Percentiles rank a stretch among this genome's conserved stretches.
These are phyloP conservation scores for Burhinus oedicnemus DNA, from an alignment of 2,113 vertebrate genomes.

Conservation along the genomic window DNA sequence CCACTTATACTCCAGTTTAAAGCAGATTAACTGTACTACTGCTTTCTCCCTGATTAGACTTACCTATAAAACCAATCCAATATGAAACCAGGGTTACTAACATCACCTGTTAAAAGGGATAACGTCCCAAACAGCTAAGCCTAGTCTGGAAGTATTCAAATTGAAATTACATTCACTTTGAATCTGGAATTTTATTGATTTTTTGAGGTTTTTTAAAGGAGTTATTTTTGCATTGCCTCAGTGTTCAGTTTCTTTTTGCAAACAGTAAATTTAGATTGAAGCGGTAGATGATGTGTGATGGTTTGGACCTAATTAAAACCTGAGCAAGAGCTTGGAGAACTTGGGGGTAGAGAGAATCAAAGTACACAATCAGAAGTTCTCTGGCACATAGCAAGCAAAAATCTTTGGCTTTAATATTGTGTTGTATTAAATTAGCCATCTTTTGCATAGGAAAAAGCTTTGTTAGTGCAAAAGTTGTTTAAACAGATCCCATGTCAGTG, in stretches of 20 bases:
- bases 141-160: neutral
- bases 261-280: neutral
- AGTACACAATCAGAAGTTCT: neutral
- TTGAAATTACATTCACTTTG: neutral
- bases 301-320: neutral
- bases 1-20: neutral
- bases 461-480: neutral
- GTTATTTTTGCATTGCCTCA: neutral
- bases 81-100: neutral
- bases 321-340: neutral
- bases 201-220: neutral
- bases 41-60: neutral
- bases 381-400: fast-evolving
- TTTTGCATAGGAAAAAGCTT: neutral
- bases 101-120: neutral
- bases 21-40: neutral
- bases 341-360: neutral
- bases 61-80: neutral
- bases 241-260: neutral
- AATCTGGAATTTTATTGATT: neutral
- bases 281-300: neutral
- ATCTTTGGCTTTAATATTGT: neutral
- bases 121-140: neutral
- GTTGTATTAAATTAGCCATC: neutral
- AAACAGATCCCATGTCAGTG: neutral